Evolutionary conservation across 2,888 invertebrate genomes (phyloP).

Genomic region (Scelioninae gen. 1): DNA sequence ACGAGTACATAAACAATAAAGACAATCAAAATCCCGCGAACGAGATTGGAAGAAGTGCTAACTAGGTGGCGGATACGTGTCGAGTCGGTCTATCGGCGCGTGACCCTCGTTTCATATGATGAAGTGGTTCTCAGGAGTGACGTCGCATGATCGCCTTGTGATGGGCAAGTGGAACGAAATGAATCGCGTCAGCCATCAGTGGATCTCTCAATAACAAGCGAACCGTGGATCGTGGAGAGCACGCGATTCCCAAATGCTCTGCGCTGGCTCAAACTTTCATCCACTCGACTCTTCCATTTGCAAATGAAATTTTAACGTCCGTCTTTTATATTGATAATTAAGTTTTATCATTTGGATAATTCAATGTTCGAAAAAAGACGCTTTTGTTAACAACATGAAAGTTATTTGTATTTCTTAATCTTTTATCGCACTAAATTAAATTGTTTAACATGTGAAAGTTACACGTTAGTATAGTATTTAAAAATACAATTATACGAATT

Average conservation of each 20-base stretch:
- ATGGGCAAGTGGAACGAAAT: conserved; percentile 57
- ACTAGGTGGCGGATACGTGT: conserved; percentile 23
- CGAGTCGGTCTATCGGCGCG: conserved; percentile 38
- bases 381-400: no score
- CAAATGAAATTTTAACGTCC: conserved; percentile 48
- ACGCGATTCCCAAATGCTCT: conserved; percentile 26
- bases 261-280: conserved; percentile 18
- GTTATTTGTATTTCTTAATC: no score
- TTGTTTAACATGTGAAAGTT: no score
- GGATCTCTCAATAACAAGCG: conserved; percentile 50
- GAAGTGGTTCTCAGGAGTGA: conserved; percentile 47
- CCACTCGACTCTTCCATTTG: conserved; percentile 46
- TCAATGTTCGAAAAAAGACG: conserved; percentile 34
- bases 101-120: conserved; percentile 52
- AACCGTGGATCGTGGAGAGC: conserved; percentile 30
- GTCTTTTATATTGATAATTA: conserved; percentile 57
- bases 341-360: conserved; percentile 47
- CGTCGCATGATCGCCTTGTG: conserved; percentile 57
- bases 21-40: conserved; percentile 11
- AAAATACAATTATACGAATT: no score
- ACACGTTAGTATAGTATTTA: no score
- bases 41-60: conserved; percentile 10
- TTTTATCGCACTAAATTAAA: no score
- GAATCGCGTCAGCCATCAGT: conserved; percentile 60
- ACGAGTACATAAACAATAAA: no score